These are phyloP conservation scores for Odobenus rosmarus DNA, from an alignment of 2,113 vertebrate species.

Conservation along the genomic window DNA sequence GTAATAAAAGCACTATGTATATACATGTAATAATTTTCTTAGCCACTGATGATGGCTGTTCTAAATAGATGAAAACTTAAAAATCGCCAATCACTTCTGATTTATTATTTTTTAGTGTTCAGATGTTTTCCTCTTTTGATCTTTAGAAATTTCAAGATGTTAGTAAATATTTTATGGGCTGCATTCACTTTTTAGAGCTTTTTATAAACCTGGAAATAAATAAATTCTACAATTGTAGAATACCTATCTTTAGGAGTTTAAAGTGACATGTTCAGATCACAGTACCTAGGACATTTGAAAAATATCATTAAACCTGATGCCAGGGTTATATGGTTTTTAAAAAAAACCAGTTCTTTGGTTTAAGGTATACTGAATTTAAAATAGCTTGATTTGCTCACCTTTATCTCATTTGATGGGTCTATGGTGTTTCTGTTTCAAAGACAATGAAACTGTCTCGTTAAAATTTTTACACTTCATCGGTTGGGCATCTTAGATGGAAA, in stretches of 20 bases:
- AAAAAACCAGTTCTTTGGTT: background rate
- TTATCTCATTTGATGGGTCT: background rate
- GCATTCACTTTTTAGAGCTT: background rate
- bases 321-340: background rate
- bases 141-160: background rate
- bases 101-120: background rate
- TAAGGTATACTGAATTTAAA: conserved; percentile 24
- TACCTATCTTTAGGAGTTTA: too few relatives aligned
- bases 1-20: background rate
- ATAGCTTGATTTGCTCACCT: background rate
- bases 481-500: background rate
- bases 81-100: background rate
- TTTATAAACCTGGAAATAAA: background rate
- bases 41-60: background rate
- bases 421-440: conserved; percentile 38
- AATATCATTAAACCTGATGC: background rate
- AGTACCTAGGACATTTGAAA: background rate
- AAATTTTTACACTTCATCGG: background rate
- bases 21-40: background rate
- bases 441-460: conserved; percentile 7
- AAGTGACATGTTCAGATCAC: conserved; percentile 12
- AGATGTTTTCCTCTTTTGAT: background rate
- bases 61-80: background rate
- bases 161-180: background rate
- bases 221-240: background rate